Evolutionary conservation across 2,113 vertebrate genomes (phyloP).

Genomic region (Toxostoma redivivum): DNA sequence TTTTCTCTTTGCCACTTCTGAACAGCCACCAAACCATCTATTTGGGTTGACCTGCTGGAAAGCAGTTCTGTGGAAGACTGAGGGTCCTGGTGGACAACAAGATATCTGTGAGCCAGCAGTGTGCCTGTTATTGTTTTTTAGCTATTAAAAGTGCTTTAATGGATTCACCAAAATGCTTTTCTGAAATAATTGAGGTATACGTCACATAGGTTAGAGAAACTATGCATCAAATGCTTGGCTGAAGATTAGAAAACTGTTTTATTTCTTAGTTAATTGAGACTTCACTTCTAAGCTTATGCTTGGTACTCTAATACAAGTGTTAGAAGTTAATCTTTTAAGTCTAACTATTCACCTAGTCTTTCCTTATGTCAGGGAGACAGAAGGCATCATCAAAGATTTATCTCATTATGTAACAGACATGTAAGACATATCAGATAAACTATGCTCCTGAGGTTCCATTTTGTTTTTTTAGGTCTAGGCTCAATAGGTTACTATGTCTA

Average conservation of each 20-base stretch:
- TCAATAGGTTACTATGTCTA: not conserved
- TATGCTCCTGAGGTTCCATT: not conserved
- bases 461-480: not conserved
- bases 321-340: constrained; percentile 38
- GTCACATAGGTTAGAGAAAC: not conserved
- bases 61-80: not conserved
- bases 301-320: not conserved
- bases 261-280: not conserved
- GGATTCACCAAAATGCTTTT: not conserved
- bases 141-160: not conserved
- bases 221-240: not conserved
- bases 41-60: not conserved
- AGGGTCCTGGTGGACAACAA: not conserved
- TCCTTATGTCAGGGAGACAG: not conserved
- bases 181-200: not conserved
- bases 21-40: not conserved
- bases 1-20: not conserved
- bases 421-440: not conserved
- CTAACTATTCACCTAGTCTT: not conserved
- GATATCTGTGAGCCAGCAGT: not conserved
- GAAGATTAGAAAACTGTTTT: not conserved
- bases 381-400: not conserved
- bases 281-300: not conserved
- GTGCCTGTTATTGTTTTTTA: not conserved
- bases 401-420: not conserved